phyloP scores from a whole-genome alignment of 2,888 invertebrate species.

The Euclidia mi region DNA sequence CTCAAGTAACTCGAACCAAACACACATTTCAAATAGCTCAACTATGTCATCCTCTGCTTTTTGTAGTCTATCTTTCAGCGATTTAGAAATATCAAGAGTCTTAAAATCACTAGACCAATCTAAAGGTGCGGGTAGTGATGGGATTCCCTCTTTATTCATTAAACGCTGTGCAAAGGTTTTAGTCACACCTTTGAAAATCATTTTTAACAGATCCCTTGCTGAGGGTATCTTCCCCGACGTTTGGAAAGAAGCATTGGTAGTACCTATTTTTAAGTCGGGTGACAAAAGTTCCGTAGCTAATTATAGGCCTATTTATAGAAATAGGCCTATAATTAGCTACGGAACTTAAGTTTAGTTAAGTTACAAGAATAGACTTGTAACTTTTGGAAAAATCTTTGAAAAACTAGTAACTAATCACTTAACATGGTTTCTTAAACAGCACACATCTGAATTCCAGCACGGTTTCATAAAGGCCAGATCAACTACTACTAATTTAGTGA shows the following conservation, averaged over 20 bases:
- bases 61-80: no score
- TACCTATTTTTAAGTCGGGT: conserved; percentile 14
- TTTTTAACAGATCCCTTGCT: conserved; percentile 5
- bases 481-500: not conserved
- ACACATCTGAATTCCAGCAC: not conserved
- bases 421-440: not conserved
- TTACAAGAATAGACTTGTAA: no score
- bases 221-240: conserved; percentile 3
- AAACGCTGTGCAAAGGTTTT: no score
- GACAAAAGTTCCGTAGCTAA: not conserved
- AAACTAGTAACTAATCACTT: not conserved
- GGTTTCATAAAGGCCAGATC: not conserved
- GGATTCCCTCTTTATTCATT: no score
- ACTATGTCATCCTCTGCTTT: no score
- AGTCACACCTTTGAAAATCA: not conserved
- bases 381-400: not conserved
- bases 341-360: no score
- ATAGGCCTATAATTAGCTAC: no score
- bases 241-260: conserved; percentile 13
- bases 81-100: no score
- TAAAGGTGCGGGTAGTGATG: no score
- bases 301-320: no score
- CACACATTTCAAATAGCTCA: no score
- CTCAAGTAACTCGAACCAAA: not conserved
- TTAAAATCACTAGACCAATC: no score